phyloP scores from a whole-genome alignment of 2,113 vertebrate species.

The Elephas maximus region DNA sequence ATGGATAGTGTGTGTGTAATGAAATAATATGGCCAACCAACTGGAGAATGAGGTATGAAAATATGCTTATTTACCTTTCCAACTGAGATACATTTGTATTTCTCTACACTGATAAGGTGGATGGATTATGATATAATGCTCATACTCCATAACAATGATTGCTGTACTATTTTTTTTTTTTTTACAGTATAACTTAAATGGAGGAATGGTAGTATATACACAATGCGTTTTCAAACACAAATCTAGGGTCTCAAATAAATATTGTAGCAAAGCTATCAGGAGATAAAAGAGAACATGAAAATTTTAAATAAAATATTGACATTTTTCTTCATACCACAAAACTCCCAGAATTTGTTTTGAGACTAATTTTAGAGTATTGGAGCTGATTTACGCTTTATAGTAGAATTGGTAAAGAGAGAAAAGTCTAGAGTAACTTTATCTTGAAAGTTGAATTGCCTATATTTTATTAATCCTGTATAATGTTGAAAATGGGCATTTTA shows the following conservation, averaged over 20 bases:
- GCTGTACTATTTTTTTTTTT: too few species aligned
- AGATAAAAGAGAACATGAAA: background rate
- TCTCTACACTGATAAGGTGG: background rate
- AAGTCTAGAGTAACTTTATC: slow-evolving; percentile 57
- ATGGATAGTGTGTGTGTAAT: too few species aligned
- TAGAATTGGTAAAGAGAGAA: background rate
- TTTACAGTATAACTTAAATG: background rate
- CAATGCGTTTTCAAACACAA: background rate
- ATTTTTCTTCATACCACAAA: background rate
- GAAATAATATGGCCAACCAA: background rate
- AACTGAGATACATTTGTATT: background rate
- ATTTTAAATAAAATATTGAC: background rate
- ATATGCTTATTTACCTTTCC: background rate
- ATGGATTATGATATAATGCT: background rate
- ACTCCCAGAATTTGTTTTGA: background rate
- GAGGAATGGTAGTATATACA: background rate
- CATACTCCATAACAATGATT: background rate
- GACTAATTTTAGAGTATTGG: background rate
- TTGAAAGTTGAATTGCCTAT: background rate
- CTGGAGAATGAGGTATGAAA: background rate
- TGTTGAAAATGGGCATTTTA: slow-evolving; percentile 53
- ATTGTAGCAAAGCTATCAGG: background rate
- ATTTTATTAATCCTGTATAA: slow-evolving; percentile 10
- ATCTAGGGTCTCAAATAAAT: background rate
- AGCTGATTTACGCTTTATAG: background rate